Percentiles rank a stretch among this genome's conserved stretches.
phyloP scores from a whole-genome alignment of 2,888 invertebrate species.

The Acleris literana region DNA sequence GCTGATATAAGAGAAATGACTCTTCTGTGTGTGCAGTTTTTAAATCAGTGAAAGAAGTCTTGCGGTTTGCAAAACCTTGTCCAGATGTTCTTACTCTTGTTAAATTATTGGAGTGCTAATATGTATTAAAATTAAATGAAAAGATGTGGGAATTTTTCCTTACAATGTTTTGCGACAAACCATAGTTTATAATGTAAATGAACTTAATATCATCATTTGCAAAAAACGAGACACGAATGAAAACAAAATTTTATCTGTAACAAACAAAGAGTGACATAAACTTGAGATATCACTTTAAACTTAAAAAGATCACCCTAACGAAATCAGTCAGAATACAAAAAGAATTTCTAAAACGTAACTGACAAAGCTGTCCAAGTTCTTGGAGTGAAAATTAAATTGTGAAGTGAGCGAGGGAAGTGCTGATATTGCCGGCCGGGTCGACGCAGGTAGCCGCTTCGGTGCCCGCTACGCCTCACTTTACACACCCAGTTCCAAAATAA shows the following conservation, averaged over 20 bases:
- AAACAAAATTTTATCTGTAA: not conserved
- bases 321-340: conserved; percentile 11
- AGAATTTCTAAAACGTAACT: conserved; percentile 3
- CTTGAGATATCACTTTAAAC: not conserved
- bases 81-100: too few relatives aligned
- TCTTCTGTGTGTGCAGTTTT: too few relatives aligned
- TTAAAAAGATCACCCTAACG: conserved; percentile 1
- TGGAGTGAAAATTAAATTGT: conserved; percentile 35
- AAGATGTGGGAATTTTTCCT: too few relatives aligned
- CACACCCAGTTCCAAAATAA: not conserved
- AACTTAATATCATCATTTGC: not conserved
- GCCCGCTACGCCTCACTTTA: conserved; percentile 11
- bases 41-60: too few relatives aligned
- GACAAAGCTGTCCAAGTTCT: conserved; percentile 32
- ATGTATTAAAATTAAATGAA: too few relatives aligned
- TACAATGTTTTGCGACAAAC: too few relatives aligned
- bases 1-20: too few relatives aligned
- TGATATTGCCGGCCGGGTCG: conserved; percentile 30
- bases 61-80: too few relatives aligned
- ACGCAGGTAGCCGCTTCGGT: conserved; percentile 26
- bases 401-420: conserved; percentile 28
- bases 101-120: too few relatives aligned
- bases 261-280: not conserved
- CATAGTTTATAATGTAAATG: too few relatives aligned
- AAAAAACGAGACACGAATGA: not conserved